Conservation (phyloP, 2,797 vertebrate genomes). For the Pseudochaenichthys georgianus region DNA sequence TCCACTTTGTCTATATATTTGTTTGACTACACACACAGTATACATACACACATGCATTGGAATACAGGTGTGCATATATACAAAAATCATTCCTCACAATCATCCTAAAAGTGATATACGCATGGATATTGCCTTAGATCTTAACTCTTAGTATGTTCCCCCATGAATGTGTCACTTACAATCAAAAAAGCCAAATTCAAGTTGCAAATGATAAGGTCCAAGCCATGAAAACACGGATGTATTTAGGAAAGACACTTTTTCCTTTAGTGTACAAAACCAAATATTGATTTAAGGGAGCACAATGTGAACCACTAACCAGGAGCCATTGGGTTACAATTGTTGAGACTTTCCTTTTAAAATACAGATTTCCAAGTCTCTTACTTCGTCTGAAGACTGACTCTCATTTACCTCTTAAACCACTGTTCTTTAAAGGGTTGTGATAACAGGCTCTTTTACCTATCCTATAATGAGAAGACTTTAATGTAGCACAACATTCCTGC, state of each 20-base stretch:
- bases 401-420: not conserved
- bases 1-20: too few relatives aligned
- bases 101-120: too few relatives aligned
- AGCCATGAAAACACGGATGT: not conserved
- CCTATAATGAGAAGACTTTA: not conserved
- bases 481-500: not conserved
- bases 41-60: too few relatives aligned
- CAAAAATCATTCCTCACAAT: too few relatives aligned
- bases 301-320: not conserved
- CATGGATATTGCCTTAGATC: not conserved
- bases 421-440: conserved; percentile 15
- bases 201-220: not conserved
- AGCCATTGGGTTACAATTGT: not conserved
- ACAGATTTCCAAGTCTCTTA: conserved; percentile 8
- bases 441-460: conserved; percentile 18
- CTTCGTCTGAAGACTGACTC: not conserved
- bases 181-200: not conserved
- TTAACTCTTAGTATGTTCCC: not conserved
- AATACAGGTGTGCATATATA: too few relatives aligned
- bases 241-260: not conserved
- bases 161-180: not conserved
- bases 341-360: not conserved
- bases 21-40: too few relatives aligned
- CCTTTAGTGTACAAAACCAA: not conserved
- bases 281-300: conserved; percentile 18